These are phyloP conservation scores for Phalacrocorax carbo DNA, from an alignment of 2,113 vertebrate species.

Conservation along the genomic window DNA sequence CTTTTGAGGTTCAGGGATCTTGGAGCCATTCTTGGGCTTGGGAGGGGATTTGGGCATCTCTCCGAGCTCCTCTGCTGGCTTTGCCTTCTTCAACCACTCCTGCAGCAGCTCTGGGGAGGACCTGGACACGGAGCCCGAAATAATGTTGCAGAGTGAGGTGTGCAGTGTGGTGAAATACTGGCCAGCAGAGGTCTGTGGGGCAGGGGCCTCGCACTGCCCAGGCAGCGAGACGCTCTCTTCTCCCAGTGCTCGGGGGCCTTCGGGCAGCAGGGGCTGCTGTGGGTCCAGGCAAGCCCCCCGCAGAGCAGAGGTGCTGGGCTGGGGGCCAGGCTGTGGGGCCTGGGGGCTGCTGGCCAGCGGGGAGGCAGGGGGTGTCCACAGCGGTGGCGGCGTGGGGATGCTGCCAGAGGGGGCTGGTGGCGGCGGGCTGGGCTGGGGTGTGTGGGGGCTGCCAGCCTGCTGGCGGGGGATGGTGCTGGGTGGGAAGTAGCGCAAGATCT, in stretches of 20 bases:
- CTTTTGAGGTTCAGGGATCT: conserved; percentile 47
- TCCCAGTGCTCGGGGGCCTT: rapidly evolving
- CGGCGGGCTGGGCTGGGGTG: background rate
- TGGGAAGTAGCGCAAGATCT: conserved; percentile 2
- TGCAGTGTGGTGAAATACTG: conserved; percentile 84
- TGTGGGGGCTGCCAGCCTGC: rapidly evolving
- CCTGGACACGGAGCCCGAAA: conserved; percentile 74
- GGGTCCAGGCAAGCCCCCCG: conserved; percentile 61
- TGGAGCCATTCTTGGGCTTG: conserved; percentile 71
- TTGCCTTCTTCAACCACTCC: conserved; percentile 65
- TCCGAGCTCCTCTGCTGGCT: conserved; percentile 38
- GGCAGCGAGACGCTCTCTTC: background rate
- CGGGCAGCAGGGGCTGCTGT: background rate
- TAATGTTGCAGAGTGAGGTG: conserved; percentile 74
- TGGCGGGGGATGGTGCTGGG: rapidly evolving
- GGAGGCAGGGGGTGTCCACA: background rate
- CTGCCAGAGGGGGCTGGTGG: background rate
- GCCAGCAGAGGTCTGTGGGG: background rate
- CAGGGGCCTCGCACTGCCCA: background rate
- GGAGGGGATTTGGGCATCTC: conserved; percentile 36
- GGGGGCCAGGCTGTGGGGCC: rapidly evolving
- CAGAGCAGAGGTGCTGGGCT: conserved; percentile 47
- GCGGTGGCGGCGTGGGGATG: no score
- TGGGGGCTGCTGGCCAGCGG: background rate
- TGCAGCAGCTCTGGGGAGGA: conserved; percentile 71